phyloP scores from a whole-genome alignment of 2,113 vertebrate species.

The Chaetodon auriga region DNA sequence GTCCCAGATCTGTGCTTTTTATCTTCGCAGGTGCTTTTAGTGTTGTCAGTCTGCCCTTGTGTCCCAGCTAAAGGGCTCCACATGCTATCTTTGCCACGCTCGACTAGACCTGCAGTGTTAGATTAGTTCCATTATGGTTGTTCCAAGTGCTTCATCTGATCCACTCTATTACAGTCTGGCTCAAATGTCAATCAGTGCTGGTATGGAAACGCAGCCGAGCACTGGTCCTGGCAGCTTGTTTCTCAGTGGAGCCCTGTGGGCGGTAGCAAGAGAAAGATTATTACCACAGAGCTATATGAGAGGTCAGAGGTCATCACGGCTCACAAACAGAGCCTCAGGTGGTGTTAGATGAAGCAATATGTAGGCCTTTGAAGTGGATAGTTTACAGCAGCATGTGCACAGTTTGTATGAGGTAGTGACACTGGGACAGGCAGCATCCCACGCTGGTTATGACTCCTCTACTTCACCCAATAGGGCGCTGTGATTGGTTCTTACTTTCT shows the following conservation, averaged over 20 bases:
- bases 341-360: conserved; percentile 27
- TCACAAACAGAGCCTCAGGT: conserved; percentile 18
- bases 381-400: conserved; percentile 9
- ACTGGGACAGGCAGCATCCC: background rate
- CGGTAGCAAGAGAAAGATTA: background rate
- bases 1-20: background rate
- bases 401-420: background rate
- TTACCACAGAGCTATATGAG: background rate
- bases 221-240: background rate
- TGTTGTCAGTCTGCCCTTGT: background rate
- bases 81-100: background rate
- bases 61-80: background rate
- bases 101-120: background rate
- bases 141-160: background rate
- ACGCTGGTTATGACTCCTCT: background rate
- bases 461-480: background rate
- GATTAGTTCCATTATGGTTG: background rate
- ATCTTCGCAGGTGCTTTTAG: background rate
- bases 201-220: background rate
- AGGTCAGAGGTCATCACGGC: conserved; percentile 22
- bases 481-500: background rate
- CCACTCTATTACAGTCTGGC: background rate
- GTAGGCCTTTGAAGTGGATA: background rate
- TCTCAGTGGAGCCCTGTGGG: background rate
- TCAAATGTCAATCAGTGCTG: background rate